Conservation (phyloP, 2,888 invertebrate genomes). For the Sialis fuliginosa region DNA sequence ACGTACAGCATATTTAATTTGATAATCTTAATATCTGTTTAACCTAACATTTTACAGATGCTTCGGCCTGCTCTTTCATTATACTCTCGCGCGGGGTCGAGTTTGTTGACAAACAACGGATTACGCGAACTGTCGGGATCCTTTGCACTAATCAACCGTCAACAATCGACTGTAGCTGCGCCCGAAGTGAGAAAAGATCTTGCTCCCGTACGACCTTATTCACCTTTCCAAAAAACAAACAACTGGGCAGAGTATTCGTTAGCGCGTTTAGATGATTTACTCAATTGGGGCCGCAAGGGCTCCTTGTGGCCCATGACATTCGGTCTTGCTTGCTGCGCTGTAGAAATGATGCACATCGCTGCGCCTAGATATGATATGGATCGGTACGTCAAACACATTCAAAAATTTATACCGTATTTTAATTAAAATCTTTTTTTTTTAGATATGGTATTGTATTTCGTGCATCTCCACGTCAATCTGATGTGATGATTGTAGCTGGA, state of each 20-base stretch:
- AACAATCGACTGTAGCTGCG: conserved; percentile 5
- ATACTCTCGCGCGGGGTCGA: background rate
- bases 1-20: no score
- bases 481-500: conserved; percentile 46
- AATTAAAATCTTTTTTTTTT: background rate
- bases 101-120: background rate
- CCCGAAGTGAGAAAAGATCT: background rate
- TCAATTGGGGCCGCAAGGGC: conserved; percentile 42
- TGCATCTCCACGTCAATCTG: conserved; percentile 41
- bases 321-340: conserved; percentile 48
- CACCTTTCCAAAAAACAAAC: conserved; percentile 37
- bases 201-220: conserved; percentile 30
- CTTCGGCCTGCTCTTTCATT: conserved; percentile 12
- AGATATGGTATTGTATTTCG: conserved; percentile 41
- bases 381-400: conserved; percentile 16
- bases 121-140: conserved; percentile 3
- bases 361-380: conserved; percentile 55
- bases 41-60: conserved; percentile 11
- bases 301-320: conserved; percentile 55
- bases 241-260: conserved; percentile 36
- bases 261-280: conserved; percentile 42
- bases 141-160: background rate
- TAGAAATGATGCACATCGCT: conserved; percentile 52
- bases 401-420: background rate
- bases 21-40: no score